A percentile compares a stretch with the other conserved stretches of the same genome.
These are phyloP conservation scores for Hydroisotoma schaefferi DNA, from an alignment of 2,888 invertebrate species.

Conservation along the genomic window DNA sequence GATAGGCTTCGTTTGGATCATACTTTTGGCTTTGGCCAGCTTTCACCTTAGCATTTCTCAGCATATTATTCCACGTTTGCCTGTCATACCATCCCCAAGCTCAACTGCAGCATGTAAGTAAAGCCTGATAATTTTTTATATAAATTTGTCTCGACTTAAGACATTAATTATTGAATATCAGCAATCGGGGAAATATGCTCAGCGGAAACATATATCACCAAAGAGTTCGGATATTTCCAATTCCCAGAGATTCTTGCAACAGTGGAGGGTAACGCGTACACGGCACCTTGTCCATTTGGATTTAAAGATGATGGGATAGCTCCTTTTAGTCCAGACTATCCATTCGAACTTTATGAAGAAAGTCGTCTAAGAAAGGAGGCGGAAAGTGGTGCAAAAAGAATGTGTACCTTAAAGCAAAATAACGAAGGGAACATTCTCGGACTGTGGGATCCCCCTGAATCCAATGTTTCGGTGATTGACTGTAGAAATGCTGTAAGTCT, in stretches of 20 bases:
- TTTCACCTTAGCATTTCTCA: too few relatives aligned
- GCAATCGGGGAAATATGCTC: too few relatives aligned
- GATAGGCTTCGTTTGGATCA: too few relatives aligned
- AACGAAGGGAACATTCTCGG: background rate
- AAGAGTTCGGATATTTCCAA: conserved; percentile 8
- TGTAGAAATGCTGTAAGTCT: conserved; percentile 12
- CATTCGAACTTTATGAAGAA: background rate
- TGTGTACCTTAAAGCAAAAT: conserved; percentile 13
- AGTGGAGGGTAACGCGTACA: conserved; percentile 2
- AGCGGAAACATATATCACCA: background rate
- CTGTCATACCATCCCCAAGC: too few relatives aligned
- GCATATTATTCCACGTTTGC: too few relatives aligned
- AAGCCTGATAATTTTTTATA: too few relatives aligned
- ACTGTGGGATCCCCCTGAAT: background rate
- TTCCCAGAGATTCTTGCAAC: conserved; percentile 25
- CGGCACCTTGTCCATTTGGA: conserved; percentile 24
- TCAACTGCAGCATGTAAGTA: too few relatives aligned
- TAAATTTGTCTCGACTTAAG: too few relatives aligned
- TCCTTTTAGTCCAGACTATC: conserved; percentile 1
- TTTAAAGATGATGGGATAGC: conserved; percentile 20
- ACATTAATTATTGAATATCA: too few relatives aligned
- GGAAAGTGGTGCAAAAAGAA: conserved; percentile 26
- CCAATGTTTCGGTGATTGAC: background rate
- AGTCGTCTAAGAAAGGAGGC: background rate
- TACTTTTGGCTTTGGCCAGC: too few relatives aligned